phyloP scores from a whole-genome alignment of 2,113 vertebrate species.

The Acrocephalus kingi region DNA sequence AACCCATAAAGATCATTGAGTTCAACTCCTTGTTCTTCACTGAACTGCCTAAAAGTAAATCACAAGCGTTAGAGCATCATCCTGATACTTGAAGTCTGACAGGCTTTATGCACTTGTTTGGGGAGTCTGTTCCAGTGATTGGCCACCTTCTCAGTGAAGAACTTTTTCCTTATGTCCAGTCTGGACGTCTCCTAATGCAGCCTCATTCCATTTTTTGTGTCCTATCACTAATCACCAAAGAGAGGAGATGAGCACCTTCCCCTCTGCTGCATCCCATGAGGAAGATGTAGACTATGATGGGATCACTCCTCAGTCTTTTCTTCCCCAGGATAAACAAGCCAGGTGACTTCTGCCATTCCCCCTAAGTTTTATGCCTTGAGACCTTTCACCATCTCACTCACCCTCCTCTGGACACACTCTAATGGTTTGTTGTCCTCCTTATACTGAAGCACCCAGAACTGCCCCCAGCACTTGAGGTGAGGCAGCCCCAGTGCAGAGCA shows the following conservation, averaged over 20 bases:
- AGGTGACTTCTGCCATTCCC: not conserved
- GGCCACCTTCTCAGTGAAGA: not conserved
- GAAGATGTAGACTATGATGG: not conserved
- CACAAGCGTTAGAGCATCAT: not conserved
- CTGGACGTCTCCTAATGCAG: not conserved
- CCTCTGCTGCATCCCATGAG: not conserved
- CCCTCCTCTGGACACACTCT: not conserved
- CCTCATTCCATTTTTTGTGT: not conserved
- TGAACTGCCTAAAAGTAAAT: not conserved
- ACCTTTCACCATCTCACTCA: fast-evolving
- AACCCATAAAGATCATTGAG: not conserved
- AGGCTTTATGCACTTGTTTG: not conserved
- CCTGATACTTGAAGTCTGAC: not conserved
- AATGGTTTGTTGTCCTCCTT: not conserved
- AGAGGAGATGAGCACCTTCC: not conserved
- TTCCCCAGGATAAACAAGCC: not conserved
- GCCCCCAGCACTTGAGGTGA: fast-evolving
- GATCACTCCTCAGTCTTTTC: too few relatives aligned
- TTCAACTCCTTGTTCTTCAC: not conserved
- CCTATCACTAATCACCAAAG: not conserved
- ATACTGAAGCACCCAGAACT: fast-evolving
- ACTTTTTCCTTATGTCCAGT: not conserved
- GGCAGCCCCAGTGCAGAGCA: fast-evolving
- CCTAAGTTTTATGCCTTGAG: not conserved
- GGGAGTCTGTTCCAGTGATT: not conserved